Base-by-base conservation (phyloP, 2,797 vertebrate species). In the Gymnoscopelus microlampas region DNA sequence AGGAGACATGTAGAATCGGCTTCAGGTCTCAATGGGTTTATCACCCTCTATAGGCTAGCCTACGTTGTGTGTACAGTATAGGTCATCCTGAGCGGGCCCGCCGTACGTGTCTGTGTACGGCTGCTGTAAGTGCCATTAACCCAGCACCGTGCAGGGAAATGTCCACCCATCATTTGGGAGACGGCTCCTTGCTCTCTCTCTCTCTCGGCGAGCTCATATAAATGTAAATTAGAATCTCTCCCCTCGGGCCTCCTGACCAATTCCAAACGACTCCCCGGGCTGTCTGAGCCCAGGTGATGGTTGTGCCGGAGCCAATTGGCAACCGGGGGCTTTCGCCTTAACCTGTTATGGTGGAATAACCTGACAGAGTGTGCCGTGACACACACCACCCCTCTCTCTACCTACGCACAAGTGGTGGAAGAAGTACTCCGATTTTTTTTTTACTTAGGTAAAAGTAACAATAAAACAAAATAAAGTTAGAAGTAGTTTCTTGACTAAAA, bases 151-250 rank as follows among this genome's bases (percentile, higher is more conserved):
- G 80, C 63, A 44, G 49, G 66, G 71, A 79, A 90, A 82, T 19
- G 64, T 76, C 65, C 48, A 76, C 75, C 84, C 84, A 90, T 89
- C 88, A 87, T 90, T 90, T 88, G 79, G 82, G 81, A 58, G 62
- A 78, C 68, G 57, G 68, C 75, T 78, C 81, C 74, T 76, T 80
- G 84, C 86, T 19, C 19, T 19, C 77, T 89, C 82, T 77, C 79
- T 51, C 49, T 51, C 50, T 14, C 3, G 23, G 4, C 88, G 66
- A 63, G 68, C 90, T 91, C 89, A 92, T 93, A 75, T 87, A 92
- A 91, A 92, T 91, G 90, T 80, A 89, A 90, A 91, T 91, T 88
- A 79, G 67, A 88, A 85, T 88, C 84, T 80, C 56, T 76, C 68
- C 84, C 84, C 77, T 79, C 9, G 60, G 79, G 87, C 82, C 76